A percentile compares a stretch with the other conserved stretches of the same genome.
These are phyloP conservation scores for Eilema sororculum DNA, from an alignment of 2,888 invertebrate species.

Conservation along the genomic window DNA sequence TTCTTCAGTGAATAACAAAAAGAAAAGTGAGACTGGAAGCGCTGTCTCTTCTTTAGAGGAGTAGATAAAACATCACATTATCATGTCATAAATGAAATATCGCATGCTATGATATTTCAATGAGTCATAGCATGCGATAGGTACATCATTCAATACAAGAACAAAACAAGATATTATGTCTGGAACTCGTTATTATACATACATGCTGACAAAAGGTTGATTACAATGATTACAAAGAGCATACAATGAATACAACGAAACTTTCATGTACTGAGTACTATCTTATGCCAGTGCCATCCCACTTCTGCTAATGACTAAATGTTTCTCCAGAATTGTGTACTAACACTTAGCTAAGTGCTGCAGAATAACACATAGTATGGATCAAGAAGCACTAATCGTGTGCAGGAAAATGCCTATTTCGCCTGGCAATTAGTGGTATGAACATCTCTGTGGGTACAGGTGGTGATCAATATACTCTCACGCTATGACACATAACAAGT, in stretches of 20 bases:
- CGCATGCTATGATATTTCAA: no score
- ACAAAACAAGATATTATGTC: constrained; percentile 1
- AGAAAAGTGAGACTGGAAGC: background rate
- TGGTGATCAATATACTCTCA: background rate
- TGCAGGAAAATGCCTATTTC: no score
- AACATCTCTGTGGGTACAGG: background rate
- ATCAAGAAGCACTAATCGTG: no score
- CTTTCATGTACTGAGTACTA: background rate
- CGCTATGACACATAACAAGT: background rate
- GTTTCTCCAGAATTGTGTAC: no score
- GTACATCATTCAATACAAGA: no score
- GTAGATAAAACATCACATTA: background rate
- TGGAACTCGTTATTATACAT: background rate
- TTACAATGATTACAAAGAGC: background rate
- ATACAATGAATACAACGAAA: background rate
- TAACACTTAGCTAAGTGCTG: no score
- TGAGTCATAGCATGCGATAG: constrained; percentile 1
- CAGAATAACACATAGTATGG: no score
- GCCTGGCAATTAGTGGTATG: no score
- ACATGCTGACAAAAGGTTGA: constrained; percentile 4
- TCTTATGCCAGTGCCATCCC: no score
- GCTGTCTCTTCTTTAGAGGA: background rate
- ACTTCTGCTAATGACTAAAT: no score
- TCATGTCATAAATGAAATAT: no score
- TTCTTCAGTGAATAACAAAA: background rate